These are phyloP conservation scores for Trichonephila clavata DNA, from an alignment of 1,140 invertebrate genomes.

Conservation along the genomic window DNA sequence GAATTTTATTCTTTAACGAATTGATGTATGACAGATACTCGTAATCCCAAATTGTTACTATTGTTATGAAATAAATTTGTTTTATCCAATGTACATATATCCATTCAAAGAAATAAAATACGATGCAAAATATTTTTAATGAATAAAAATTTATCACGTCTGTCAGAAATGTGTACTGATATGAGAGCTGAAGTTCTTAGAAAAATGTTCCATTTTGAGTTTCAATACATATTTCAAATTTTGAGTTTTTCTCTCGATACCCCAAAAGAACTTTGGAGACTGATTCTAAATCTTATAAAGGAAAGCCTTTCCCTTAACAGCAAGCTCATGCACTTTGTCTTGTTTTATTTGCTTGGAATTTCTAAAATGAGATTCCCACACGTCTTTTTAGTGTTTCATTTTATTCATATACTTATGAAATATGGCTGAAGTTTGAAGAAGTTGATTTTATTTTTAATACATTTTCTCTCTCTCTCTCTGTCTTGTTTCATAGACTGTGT, in stretches of 20 bases:
- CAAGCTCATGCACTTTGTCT: neutral
- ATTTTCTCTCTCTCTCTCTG: too few relatives aligned
- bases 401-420: slow-evolving; percentile 20
- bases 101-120: too few relatives aligned
- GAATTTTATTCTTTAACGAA: too few relatives aligned
- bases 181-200: neutral
- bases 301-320: neutral
- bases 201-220: neutral
- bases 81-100: too few relatives aligned
- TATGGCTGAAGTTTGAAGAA: neutral
- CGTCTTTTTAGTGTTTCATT: neutral
- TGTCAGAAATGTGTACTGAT: neutral
- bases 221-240: neutral
- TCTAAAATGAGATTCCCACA: neutral
- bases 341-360: neutral
- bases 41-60: too few relatives aligned
- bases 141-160: neutral
- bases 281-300: neutral
- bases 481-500: neutral
- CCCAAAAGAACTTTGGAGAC: neutral
- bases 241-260: neutral
- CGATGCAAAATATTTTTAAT: too few relatives aligned
- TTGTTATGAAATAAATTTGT: too few relatives aligned
- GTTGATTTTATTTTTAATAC: neutral
- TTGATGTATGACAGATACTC: too few relatives aligned